Percentiles rank a stretch among this genome's conserved stretches.
Evolutionary conservation across 2,888 invertebrate genomes (phyloP).

Genomic region (Ochropleura plecta): DNA sequence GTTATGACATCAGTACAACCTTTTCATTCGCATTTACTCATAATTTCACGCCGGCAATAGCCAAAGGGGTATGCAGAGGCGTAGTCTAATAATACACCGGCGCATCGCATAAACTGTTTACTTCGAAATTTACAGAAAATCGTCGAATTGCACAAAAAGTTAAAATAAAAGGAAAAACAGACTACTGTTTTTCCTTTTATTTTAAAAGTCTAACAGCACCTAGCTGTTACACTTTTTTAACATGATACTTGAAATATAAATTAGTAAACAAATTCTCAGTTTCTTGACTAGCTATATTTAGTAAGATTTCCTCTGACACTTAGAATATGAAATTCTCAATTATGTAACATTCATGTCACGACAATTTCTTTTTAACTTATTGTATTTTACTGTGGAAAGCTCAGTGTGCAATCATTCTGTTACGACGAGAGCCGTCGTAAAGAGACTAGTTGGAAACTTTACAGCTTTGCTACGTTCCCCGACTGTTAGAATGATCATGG

Average conservation of each 20-base stretch:
- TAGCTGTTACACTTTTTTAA: not conserved
- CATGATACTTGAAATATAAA: not conserved
- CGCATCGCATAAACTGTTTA: too few relatives aligned
- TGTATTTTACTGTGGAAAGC: constrained; percentile 79
- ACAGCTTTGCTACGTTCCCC: constrained; percentile 76
- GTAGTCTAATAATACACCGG: too few relatives aligned
- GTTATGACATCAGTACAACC: constrained; percentile 62
- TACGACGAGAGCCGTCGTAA: constrained; percentile 83
- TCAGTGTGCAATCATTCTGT: constrained; percentile 83
- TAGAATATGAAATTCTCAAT: constrained; percentile 35
- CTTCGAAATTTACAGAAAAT: constrained; percentile 25
- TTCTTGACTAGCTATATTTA: not conserved
- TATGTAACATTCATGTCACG: constrained; percentile 75
- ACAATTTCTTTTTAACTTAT: constrained; percentile 79
- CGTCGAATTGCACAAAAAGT: constrained; percentile 11
- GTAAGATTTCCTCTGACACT: constrained; percentile 15
- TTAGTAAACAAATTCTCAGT: not conserved
- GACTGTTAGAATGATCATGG: constrained; percentile 78
- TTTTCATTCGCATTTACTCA: constrained; percentile 34
- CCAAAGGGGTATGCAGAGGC: too few relatives aligned
- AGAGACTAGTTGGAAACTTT: constrained; percentile 85
- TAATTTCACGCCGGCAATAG: too few relatives aligned
- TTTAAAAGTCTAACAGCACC: too few relatives aligned
- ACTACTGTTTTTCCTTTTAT: too few relatives aligned
- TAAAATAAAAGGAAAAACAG: too few relatives aligned